Percentiles rank a stretch among this genome's conserved stretches.
Conservation (phyloP, 2,797 vertebrate species). For the Gambusia yucatana region DNA sequence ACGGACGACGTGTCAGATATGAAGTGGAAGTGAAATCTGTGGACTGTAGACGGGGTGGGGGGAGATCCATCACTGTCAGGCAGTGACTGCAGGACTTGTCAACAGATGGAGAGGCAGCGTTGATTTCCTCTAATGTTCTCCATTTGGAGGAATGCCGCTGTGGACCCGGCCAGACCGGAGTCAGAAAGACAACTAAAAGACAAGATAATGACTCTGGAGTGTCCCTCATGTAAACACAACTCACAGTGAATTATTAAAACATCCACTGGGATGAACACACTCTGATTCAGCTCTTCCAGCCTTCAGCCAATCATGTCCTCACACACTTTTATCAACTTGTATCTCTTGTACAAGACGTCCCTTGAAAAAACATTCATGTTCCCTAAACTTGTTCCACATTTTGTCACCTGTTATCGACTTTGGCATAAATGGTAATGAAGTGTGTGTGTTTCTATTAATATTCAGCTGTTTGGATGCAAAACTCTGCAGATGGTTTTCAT, state of each 20-base stretch:
- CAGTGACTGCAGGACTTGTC: conserved; percentile 63
- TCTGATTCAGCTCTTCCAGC: background rate
- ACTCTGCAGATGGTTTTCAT: background rate
- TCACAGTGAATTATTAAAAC: conserved; percentile 48
- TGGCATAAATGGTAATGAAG: background rate
- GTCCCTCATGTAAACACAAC: conserved; percentile 35
- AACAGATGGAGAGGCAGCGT: conserved; percentile 50
- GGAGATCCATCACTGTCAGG: conserved; percentile 69
- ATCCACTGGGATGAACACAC: conserved; percentile 26
- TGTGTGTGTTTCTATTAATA: background rate
- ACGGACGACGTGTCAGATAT: conserved; percentile 18
- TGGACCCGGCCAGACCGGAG: conserved; percentile 49
- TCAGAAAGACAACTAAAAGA: conserved; percentile 48
- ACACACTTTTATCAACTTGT: background rate
- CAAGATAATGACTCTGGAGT: conserved; percentile 44
- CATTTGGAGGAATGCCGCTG: conserved; percentile 50
- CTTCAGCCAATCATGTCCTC: background rate
- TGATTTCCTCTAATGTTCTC: conserved; percentile 57
- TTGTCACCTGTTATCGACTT: background rate
- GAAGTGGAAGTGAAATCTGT: conserved; percentile 45
- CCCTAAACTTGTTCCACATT: background rate
- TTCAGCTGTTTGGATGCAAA: background rate
- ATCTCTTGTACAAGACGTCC: background rate
- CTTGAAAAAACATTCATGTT: background rate
- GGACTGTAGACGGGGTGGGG: conserved; percentile 8